Conservation (phyloP, 1,140 invertebrate genomes). For the Musca vetustissima region DNA sequence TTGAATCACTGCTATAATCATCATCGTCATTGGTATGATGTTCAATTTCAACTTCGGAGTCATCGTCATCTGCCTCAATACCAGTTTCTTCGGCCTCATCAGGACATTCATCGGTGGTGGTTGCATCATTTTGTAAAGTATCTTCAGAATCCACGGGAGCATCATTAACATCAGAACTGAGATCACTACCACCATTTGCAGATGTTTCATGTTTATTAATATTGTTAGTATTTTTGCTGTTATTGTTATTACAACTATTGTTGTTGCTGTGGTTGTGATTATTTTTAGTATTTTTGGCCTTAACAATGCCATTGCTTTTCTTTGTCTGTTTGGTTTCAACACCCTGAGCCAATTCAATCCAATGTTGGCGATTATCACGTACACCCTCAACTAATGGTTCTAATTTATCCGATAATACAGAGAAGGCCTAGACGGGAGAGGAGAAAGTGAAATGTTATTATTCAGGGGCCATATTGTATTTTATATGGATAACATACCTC, state of each 20-base stretch:
- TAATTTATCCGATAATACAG: slow-evolving; percentile 73
- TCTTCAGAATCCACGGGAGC: slow-evolving; percentile 27
- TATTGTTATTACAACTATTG: slow-evolving; percentile 3
- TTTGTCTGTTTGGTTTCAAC: slow-evolving; percentile 48
- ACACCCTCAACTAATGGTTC: slow-evolving; percentile 83
- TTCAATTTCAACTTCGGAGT: slow-evolving; percentile 31
- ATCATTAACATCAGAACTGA: slow-evolving; percentile 7
- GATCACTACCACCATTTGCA: slow-evolving; percentile 28
- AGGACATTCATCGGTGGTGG: not conserved
- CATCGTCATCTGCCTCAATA: slow-evolving; percentile 27
- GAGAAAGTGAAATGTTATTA: not conserved
- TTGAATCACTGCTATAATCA: slow-evolving; percentile 39
- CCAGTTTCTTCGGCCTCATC: slow-evolving; percentile 7
- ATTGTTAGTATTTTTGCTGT: no score
- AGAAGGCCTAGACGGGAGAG: slow-evolving; percentile 72
- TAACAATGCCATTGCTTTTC: slow-evolving; percentile 11
- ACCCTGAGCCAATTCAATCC: slow-evolving; percentile 73
- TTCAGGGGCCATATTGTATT: not conserved
- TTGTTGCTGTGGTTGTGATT: not conserved
- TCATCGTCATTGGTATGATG: slow-evolving; percentile 29
- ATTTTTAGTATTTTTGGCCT: slow-evolving; percentile 4
- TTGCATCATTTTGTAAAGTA: not conserved
- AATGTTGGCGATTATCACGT: slow-evolving; percentile 77
- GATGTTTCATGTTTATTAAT: not conserved
- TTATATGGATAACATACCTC: slow-evolving; percentile 65